Conservation (phyloP, 2,888 invertebrate species). For the Deroplatys truncata region DNA sequence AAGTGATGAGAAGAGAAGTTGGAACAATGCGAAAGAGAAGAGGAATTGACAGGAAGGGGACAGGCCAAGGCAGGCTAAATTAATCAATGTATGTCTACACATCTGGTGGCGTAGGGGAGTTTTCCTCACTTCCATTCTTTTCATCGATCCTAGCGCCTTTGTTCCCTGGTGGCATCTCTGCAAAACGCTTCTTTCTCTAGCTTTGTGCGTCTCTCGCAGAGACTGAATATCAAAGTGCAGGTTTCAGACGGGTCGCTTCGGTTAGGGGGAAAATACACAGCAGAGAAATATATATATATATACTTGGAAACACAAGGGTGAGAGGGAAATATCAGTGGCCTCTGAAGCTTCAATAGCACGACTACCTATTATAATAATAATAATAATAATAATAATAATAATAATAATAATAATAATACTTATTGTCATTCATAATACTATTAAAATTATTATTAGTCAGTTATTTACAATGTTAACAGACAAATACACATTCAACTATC, state of each 20-base stretch:
- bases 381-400: too few relatives aligned
- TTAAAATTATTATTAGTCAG: too few relatives aligned
- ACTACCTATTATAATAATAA: too few relatives aligned
- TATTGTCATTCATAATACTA: too few relatives aligned
- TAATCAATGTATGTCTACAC: background rate
- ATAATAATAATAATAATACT: too few relatives aligned
- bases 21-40: background rate
- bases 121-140: background rate
- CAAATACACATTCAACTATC: too few relatives aligned
- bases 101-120: background rate
- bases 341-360: too few relatives aligned
- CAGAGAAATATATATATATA: too few relatives aligned
- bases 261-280: too few relatives aligned
- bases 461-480: too few relatives aligned
- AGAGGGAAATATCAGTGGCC: too few relatives aligned
- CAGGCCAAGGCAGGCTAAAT: background rate
- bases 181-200: background rate
- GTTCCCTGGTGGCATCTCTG: background rate
- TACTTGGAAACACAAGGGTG: too few relatives aligned
- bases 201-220: background rate
- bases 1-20: background rate
- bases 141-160: background rate
- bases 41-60: background rate
- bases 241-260: background rate
- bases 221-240: background rate